phyloP scores from a whole-genome alignment of 2,797 vertebrate genomes.

The Pseudochirops corinnae region DNA sequence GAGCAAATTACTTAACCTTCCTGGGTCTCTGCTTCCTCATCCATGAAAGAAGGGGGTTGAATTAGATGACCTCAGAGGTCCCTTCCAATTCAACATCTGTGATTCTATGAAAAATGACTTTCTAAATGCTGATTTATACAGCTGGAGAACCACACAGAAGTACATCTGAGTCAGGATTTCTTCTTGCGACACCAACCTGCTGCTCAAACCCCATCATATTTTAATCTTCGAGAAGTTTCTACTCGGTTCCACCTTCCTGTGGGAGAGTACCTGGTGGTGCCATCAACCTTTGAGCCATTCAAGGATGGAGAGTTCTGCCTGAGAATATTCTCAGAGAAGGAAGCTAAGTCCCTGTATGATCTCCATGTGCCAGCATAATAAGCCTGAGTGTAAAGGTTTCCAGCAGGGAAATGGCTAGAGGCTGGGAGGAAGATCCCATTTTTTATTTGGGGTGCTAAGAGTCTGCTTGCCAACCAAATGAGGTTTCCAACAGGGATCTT shows the following conservation, averaged over 20 bases:
- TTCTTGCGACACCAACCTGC: slow-evolving; percentile 87
- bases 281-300: slow-evolving; percentile 92
- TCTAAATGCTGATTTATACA: slow-evolving; percentile 54
- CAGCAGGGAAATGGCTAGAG: no score
- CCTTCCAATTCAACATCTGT: not conserved
- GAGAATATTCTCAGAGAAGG: slow-evolving; percentile 92
- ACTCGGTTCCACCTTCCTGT: slow-evolving; percentile 87
- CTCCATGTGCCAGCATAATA: not conserved
- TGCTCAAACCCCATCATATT: slow-evolving; percentile 86
- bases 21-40: not conserved
- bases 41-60: not conserved
- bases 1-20: not conserved
- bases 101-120: not conserved
- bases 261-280: slow-evolving; percentile 92
- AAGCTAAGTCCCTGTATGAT: slow-evolving; percentile 86
- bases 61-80: not conserved
- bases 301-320: slow-evolving; percentile 92
- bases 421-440: not conserved
- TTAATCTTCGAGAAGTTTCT: slow-evolving; percentile 91
- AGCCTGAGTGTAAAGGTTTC: not conserved
- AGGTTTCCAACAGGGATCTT: not conserved
- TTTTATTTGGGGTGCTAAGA: not conserved
- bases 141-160: slow-evolving; percentile 82
- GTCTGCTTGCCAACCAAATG: not conserved
- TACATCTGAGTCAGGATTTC: slow-evolving; percentile 88